Base-by-base conservation (phyloP, 2,113 vertebrate species). In the Tachuris rubrigastra region DNA sequence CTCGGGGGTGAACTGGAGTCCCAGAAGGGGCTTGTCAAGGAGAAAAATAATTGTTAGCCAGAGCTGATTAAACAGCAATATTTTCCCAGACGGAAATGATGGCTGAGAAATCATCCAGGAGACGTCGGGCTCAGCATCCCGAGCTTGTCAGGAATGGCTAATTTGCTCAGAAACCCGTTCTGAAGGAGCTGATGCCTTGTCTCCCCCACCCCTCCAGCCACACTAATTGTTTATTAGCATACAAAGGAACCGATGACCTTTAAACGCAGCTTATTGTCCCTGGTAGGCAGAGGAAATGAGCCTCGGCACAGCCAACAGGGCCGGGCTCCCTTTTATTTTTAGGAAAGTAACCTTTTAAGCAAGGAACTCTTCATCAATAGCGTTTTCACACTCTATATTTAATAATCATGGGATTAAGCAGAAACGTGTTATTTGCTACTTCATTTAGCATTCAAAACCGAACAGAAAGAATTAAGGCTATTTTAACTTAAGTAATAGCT, bases 161-260 rank as follows among this genome's bases (percentile, higher is more conserved):
- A 93, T 95, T 88, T 50, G 28, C 90, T 85, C 94, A 10, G 33
- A 67, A 93, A 39, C 12, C 65, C 33, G 7, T 41, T 41, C 33
- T 10, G 42, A 37, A 74, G 90, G 39, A 71, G 30, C 23, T 16
- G 81, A 8, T 53, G 87, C 56, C 8, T 33, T 44, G n/a, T 80
- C 65, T 69, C 33, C 27, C 56, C 87, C 46, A 66, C 66, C 24
- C 56, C 87, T 37, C 69, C 67, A 77, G 90, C 68, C 90, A 39
- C 58, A 9, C 85, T 96, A 96, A 97, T 96, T 97, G 90, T 97
- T 97, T 95, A 96, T 95, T 95, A 97, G 92, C 94, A 96, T 85
- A 97, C 96, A 97, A 95, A 97, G 84, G 94, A 93, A 80, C 27
- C 55, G 6, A 28, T 89, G 96, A 96, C 96, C 96, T 97, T 97